Evolutionary conservation across 2,797 vertebrate species (phyloP).

Genomic region (Microctenopoma lineatum): DNA sequence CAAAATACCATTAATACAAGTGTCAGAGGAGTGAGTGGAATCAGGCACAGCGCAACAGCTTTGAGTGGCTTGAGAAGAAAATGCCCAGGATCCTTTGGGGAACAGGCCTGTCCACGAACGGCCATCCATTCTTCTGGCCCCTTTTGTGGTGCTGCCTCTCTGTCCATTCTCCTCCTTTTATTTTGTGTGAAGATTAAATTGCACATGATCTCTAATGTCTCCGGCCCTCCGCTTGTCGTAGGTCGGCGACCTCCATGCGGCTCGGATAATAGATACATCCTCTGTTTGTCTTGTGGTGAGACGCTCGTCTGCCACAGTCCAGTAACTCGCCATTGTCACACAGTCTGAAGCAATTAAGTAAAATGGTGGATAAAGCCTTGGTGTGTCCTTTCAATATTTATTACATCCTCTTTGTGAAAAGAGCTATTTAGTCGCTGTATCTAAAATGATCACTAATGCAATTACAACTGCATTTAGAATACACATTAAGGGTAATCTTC

Average conservation of each 20-base stretch:
- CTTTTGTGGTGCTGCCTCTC: slow-evolving; percentile 88
- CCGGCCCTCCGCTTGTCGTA: slow-evolving; percentile 88
- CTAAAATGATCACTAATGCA: slow-evolving; percentile 82
- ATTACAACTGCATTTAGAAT: slow-evolving; percentile 84
- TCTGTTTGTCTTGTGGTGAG: slow-evolving; percentile 83
- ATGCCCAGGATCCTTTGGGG: slow-evolving; percentile 87
- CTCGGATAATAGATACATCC: slow-evolving; percentile 98
- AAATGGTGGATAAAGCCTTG: slow-evolving; percentile 88
- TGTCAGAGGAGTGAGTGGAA: slow-evolving; percentile 93
- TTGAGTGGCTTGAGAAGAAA: slow-evolving; percentile 88
- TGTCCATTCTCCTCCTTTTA: slow-evolving; percentile 77
- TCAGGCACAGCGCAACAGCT: slow-evolving; percentile 79
- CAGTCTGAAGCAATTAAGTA: slow-evolving; percentile 96
- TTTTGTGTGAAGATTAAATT: slow-evolving; percentile 99
- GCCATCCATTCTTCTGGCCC: slow-evolving; percentile 88
- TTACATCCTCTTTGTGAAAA: slow-evolving; percentile 82
- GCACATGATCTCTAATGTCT: slow-evolving; percentile 96
- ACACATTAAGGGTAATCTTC: slow-evolving; percentile 74
- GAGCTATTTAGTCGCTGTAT: slow-evolving; percentile 82
- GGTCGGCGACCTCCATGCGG: slow-evolving; percentile 90
- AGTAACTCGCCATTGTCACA: slow-evolving; percentile 92
- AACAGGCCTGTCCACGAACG: slow-evolving; percentile 78
- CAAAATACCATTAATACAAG: slow-evolving; percentile 95
- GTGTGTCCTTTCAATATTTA: slow-evolving; percentile 87
- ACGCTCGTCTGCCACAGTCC: slow-evolving; percentile 91